These are phyloP conservation scores for Manis pentadactyla DNA, from an alignment of 2,797 vertebrate genomes.

Conservation along the genomic window DNA sequence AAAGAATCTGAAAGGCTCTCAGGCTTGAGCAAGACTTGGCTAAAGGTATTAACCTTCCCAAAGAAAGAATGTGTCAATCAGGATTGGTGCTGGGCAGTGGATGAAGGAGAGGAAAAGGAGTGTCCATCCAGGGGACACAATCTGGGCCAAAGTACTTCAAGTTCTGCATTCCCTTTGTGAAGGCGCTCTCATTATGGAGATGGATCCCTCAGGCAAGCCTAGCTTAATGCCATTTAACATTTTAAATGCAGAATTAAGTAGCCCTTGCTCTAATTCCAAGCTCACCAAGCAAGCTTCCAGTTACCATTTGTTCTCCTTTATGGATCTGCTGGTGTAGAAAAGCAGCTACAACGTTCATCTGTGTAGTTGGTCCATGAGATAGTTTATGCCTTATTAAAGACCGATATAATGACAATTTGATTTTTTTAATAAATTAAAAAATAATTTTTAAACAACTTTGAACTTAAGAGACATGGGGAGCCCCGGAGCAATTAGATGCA, in stretches of 20 bases:
- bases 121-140: conserved; percentile 32
- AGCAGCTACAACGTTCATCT: conserved; percentile 4
- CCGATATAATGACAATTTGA: background rate
- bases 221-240: conserved; percentile 64
- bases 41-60: conserved; percentile 42
- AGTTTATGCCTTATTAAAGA: background rate
- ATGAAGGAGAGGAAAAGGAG: conserved; percentile 8
- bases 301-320: conserved; percentile 62
- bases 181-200: conserved; percentile 51
- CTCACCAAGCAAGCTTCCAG: conserved; percentile 64
- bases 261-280: conserved; percentile 71
- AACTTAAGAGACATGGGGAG: background rate
- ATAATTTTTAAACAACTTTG: background rate
- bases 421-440: background rate
- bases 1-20: conserved; percentile 1
- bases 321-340: conserved; percentile 31
- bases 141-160: conserved; percentile 66
- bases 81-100: conserved; percentile 5
- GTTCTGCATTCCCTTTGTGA: conserved; percentile 62
- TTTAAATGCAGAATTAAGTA: conserved; percentile 71
- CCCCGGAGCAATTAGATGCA: background rate
- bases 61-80: conserved; percentile 52
- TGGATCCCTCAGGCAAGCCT: conserved; percentile 57
- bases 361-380: background rate
- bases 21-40: conserved; percentile 38